Evolutionary conservation across 2,113 vertebrate genomes (phyloP).

Genomic region (Plecotus auritus): DNA sequence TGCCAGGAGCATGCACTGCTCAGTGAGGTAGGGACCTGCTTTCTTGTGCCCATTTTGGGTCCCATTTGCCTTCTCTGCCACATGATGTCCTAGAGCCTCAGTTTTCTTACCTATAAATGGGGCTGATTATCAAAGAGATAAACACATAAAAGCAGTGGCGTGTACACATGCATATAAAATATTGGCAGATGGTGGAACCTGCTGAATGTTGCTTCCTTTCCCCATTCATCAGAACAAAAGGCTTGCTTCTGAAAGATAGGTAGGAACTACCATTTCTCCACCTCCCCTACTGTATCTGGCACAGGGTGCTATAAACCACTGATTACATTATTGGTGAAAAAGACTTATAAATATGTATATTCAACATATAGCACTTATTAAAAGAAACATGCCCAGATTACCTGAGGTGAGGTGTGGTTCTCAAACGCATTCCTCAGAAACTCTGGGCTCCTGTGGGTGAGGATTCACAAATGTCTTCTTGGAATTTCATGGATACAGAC

Average conservation of each 20-base stretch:
- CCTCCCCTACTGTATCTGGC: neutral
- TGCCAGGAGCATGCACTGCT: neutral
- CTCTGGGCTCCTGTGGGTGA: neutral
- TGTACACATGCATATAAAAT: neutral
- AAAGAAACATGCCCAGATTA: neutral
- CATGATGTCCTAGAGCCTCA: neutral
- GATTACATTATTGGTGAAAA: neutral
- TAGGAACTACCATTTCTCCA: neutral
- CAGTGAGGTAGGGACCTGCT: too few species aligned
- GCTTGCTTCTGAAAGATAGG: neutral
- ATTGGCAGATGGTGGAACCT: accelerated
- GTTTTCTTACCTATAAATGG: neutral
- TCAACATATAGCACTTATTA: neutral
- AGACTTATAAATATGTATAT: neutral
- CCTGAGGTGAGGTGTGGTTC: neutral
- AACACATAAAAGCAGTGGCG: neutral
- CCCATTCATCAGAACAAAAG: neutral
- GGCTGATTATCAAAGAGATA: neutral
- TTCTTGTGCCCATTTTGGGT: neutral
- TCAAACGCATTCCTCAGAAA: neutral
- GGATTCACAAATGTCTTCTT: neutral
- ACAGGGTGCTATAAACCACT: neutral
- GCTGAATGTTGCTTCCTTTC: neutral
- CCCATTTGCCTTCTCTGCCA: neutral
- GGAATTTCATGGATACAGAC: neutral